These are phyloP conservation scores for Tigriopus japonicus DNA, from an alignment of 1,140 invertebrate species.

Conservation along the genomic window DNA sequence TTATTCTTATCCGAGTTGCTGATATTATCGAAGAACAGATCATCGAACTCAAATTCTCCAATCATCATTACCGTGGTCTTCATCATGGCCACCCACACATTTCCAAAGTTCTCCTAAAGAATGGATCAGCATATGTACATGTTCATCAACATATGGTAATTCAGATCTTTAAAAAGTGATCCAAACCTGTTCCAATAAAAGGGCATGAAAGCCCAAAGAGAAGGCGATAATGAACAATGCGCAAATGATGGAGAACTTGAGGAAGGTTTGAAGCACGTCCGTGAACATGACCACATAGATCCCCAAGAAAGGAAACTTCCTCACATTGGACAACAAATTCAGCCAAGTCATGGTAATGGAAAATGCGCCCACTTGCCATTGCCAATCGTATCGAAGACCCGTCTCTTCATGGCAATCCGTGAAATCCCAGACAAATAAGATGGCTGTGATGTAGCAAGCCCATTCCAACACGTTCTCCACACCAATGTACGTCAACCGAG, in stretches of 20 bases:
- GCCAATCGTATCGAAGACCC: conserved; percentile 20
- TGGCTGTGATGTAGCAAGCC: conserved; percentile 28
- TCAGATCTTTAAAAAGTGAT: neutral
- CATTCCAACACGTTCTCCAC: conserved; percentile 32
- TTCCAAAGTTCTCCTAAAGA: conserved; percentile 16
- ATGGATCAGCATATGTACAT: neutral
- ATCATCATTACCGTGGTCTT: conserved; percentile 77
- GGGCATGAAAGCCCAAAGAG: conserved; percentile 29
- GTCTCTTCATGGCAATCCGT: conserved; percentile 24
- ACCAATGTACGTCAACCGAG: conserved; percentile 26
- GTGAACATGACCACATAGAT: conserved; percentile 39
- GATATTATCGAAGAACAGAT: conserved; percentile 47
- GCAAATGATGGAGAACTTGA: conserved; percentile 32
- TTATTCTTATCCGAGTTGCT: conserved; percentile 18
- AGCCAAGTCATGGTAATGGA: conserved; percentile 32
- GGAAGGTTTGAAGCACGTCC: conserved; percentile 32
- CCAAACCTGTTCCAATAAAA: conserved; percentile 28
- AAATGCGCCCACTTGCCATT: conserved; percentile 25
- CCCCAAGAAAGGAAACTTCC: conserved; percentile 31
- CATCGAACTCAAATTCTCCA: conserved; percentile 62
- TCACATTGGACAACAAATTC: conserved; percentile 30
- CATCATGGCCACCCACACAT: conserved; percentile 37
- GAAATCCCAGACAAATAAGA: conserved; percentile 30
- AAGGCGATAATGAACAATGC: conserved; percentile 34
- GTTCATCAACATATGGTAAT: too few species aligned